Conservation (phyloP, 2,113 vertebrate genomes). For the Tychaedon coryphoeus region DNA sequence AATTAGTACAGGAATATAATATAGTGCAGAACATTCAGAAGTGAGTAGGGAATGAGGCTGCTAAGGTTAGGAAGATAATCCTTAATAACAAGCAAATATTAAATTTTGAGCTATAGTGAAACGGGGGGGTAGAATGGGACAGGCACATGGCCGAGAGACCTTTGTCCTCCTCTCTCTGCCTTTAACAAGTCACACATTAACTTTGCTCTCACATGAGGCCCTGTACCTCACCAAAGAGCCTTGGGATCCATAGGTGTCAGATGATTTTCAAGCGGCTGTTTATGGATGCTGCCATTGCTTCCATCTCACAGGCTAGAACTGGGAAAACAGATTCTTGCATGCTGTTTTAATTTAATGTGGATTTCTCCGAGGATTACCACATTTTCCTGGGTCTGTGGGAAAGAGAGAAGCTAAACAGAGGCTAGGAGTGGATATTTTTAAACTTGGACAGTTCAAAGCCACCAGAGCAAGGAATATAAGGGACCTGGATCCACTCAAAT, state of each 20-base stretch:
- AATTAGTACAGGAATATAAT: background rate
- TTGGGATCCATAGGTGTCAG: background rate
- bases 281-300: background rate
- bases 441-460: background rate
- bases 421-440: background rate
- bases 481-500: background rate
- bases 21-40: background rate
- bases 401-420: background rate
- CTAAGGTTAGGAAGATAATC: conserved; percentile 7
- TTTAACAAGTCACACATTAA: conserved; percentile 49
- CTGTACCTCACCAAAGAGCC: background rate
- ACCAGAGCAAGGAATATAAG: background rate
- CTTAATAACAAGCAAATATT: conserved; percentile 49
- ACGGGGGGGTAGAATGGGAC: background rate
- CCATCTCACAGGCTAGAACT: background rate
- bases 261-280: background rate
- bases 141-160: background rate
- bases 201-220: background rate
- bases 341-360: background rate
- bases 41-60: background rate
- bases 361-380: background rate
- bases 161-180: background rate
- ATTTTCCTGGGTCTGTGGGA: background rate
- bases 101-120: conserved; percentile 9
- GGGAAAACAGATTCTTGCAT: background rate